A percentile compares a stretch with the other conserved stretches of the same genome.
phyloP scores from a whole-genome alignment of 2,888 invertebrate species.

The Drosophila leonis region DNA sequence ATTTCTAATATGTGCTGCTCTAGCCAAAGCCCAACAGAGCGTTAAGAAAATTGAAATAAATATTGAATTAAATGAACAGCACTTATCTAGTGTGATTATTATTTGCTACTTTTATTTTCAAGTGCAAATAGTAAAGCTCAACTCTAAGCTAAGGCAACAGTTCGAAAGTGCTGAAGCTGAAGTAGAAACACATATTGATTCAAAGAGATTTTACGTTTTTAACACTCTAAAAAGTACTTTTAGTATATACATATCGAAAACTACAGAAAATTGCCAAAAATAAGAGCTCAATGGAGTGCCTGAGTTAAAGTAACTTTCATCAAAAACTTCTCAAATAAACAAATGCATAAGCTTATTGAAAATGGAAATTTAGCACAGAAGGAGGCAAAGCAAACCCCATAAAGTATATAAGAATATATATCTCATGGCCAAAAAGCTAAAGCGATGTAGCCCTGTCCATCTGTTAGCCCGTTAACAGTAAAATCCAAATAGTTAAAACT shows the following conservation, averaged over 20 bases:
- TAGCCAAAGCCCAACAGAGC: slow-evolving; percentile 10
- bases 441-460: no score
- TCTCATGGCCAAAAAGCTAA: no score
- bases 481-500: no score
- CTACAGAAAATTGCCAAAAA: neutral
- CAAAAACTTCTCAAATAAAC: neutral
- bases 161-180: neutral
- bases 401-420: no score
- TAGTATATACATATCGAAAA: neutral
- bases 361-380: no score
- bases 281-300: no score
- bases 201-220: neutral
- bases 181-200: neutral
- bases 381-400: no score
- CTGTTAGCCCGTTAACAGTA: no score
- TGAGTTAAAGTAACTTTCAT: no score
- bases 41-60: neutral
- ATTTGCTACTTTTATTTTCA: no score
- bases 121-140: neutral
- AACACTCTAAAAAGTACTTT: no score
- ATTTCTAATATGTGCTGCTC: slow-evolving; percentile 11
- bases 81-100: neutral
- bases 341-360: neutral
- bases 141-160: neutral
- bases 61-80: slow-evolving; percentile 6